Percentiles rank a stretch among this genome's conserved stretches.
Conservation (phyloP, 2,888 invertebrate genomes). For the Stenchaetothrips biformis region DNA sequence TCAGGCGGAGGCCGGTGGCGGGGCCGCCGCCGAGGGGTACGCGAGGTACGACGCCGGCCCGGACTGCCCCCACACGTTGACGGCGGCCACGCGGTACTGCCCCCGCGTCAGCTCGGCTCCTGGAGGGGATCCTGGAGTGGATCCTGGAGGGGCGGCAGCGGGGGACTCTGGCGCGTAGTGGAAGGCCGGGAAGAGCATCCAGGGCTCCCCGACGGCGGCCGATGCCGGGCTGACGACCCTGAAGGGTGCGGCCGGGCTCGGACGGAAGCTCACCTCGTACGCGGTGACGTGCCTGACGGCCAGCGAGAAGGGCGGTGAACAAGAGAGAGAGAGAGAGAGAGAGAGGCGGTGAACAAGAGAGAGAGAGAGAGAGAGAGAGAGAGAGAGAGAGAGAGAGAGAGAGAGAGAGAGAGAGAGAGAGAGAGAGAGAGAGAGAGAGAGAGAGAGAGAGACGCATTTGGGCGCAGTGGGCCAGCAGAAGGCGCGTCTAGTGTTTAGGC, state of each 20-base stretch:
- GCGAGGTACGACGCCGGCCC: not conserved
- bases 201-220: not conserved
- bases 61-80: not conserved
- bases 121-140: not conserved
- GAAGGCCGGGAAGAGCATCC: not conserved
- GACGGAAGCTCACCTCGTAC: not conserved
- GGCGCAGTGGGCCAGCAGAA: too few species aligned
- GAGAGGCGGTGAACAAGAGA: too few species aligned
- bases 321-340: too few species aligned
- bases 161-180: not conserved
- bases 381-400: too few species aligned
- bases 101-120: not conserved
- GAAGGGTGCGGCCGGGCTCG: not conserved
- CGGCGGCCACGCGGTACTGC: not conserved
- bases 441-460: too few species aligned
- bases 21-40: not conserved
- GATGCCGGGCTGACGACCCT: not conserved
- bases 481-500: too few species aligned
- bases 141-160: not conserved
- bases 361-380: too few species aligned
- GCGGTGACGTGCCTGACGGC: not conserved
- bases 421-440: too few species aligned
- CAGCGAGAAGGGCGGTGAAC: conserved; percentile 32
- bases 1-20: not conserved
- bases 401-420: too few species aligned